Conservation (phyloP, 2,797 vertebrate species). For the Sebastes iracundus region DNA sequence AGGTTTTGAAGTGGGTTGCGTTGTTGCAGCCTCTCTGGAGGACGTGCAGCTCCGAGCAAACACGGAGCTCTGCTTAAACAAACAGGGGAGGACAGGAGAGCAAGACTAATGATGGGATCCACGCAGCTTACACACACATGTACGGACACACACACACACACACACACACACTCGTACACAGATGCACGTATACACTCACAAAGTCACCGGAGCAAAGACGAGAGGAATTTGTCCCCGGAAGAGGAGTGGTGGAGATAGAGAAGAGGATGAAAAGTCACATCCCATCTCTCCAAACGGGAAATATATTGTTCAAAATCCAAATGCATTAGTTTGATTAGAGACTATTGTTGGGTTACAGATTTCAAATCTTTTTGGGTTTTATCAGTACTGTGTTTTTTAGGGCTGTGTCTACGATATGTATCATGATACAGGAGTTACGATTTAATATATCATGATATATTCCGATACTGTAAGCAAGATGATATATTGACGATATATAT, state of each 20-base stretch:
- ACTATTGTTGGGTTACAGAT: neutral
- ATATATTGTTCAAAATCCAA: neutral
- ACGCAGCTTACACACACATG: constrained; percentile 80
- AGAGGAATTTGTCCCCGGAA: constrained; percentile 70
- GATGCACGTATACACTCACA: constrained; percentile 49
- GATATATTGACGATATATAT: too few relatives aligned
- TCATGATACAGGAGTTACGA: too few relatives aligned
- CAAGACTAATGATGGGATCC: constrained; percentile 92
- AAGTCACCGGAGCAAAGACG: constrained; percentile 51
- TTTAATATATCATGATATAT: too few relatives aligned
- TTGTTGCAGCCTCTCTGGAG: constrained; percentile 66
- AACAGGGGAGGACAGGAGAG: constrained; percentile 91
- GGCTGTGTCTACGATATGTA: too few relatives aligned
- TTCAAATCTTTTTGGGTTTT: neutral
- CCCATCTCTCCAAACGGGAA: neutral
- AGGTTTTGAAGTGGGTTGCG: constrained; percentile 67
- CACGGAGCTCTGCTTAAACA: constrained; percentile 86
- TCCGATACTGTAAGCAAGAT: too few relatives aligned
- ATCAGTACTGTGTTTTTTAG: neutral
- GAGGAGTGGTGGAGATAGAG: constrained; percentile 60
- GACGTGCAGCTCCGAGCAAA: constrained; percentile 83
- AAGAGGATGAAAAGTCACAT: constrained; percentile 21
- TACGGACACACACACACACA: constrained; percentile 38
- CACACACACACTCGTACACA: constrained; percentile 39
- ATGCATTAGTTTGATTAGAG: neutral